phyloP scores from a whole-genome alignment of 2,888 invertebrate genomes.

The Brachyptera risi region DNA sequence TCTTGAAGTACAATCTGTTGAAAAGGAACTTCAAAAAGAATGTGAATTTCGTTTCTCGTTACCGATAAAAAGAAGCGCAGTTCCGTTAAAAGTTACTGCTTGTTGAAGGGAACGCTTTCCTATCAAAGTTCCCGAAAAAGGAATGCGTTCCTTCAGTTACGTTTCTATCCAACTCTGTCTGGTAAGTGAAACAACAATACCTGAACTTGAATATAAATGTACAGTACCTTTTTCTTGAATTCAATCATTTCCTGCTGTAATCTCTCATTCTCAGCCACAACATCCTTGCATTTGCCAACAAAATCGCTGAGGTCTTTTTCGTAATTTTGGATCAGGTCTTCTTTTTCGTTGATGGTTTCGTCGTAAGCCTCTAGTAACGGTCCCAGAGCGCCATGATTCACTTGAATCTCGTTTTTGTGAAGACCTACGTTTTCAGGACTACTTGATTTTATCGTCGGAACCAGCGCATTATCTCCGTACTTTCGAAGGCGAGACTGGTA shows the following conservation, averaged over 20 bases:
- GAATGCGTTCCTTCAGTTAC: too few species aligned
- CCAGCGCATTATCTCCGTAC: slow-evolving; percentile 31
- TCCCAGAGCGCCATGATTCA: slow-evolving; percentile 43
- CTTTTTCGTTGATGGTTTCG: slow-evolving; percentile 72
- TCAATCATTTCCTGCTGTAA: slow-evolving; percentile 54
- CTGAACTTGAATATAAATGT: slow-evolving; percentile 26
- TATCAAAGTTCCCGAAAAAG: neutral
- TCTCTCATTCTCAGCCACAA: slow-evolving; percentile 65
- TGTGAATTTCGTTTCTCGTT: too few species aligned
- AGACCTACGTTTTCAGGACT: too few species aligned
- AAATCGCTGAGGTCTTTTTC: slow-evolving; percentile 66
- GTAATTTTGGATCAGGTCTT: slow-evolving; percentile 64
- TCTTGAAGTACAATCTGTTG: too few species aligned
- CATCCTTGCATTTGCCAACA: slow-evolving; percentile 65
- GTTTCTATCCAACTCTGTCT: too few species aligned
- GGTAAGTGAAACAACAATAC: neutral
- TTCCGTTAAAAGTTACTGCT: too few species aligned
- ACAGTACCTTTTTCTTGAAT: slow-evolving; percentile 46
- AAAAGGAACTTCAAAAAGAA: too few species aligned
- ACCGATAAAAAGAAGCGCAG: too few species aligned
- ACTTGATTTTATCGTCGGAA: neutral
- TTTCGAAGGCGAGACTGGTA: slow-evolving; percentile 68
- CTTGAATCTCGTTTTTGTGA: too few species aligned
- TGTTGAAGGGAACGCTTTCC: neutral
- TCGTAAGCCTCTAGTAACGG: slow-evolving; percentile 76